Conservation (phyloP, 2,888 invertebrate species). For the Trichopoda pennipes region DNA sequence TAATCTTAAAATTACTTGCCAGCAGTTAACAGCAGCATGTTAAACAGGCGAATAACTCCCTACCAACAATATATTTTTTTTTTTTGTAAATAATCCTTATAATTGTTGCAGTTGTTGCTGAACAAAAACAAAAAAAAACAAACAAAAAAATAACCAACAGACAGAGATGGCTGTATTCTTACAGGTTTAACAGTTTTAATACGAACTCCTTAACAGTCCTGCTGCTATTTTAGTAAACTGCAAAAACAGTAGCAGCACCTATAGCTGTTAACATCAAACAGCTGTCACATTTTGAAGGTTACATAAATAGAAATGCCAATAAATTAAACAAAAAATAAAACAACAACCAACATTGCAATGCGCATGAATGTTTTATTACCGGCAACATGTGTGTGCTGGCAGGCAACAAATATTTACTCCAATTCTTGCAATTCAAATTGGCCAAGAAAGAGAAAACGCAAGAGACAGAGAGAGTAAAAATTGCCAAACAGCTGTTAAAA, state of each 20-base stretch:
- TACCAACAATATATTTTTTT: not conserved
- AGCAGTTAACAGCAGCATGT: conserved; percentile 28
- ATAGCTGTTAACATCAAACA: conserved; percentile 61
- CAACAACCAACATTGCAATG: not conserved
- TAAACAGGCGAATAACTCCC: conserved; percentile 1
- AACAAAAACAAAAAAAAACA: no score
- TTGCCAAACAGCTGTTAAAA: conserved; percentile 57
- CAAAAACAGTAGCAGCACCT: conserved; percentile 8
- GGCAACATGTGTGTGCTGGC: conserved; percentile 64
- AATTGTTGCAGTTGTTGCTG: conserved; percentile 17
- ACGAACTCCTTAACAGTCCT: conserved; percentile 39
- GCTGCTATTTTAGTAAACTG: conserved; percentile 30
- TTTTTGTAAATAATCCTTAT: not conserved
- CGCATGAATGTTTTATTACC: conserved; percentile 45
- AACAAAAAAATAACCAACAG: not conserved
- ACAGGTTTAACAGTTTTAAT: conserved; percentile 25
- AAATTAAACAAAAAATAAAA: conserved; percentile 23
- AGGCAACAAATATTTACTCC: conserved; percentile 28
- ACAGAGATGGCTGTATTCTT: conserved; percentile 33
- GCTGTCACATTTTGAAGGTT: conserved; percentile 66
- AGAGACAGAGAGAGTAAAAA: not conserved
- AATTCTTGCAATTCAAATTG: not conserved
- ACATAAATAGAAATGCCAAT: conserved; percentile 52
- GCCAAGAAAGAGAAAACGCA: not conserved
- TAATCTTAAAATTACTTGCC: conserved; percentile 20